phyloP scores from a whole-genome alignment of 2,888 invertebrate genomes.

The Ophion ventricosus region DNA sequence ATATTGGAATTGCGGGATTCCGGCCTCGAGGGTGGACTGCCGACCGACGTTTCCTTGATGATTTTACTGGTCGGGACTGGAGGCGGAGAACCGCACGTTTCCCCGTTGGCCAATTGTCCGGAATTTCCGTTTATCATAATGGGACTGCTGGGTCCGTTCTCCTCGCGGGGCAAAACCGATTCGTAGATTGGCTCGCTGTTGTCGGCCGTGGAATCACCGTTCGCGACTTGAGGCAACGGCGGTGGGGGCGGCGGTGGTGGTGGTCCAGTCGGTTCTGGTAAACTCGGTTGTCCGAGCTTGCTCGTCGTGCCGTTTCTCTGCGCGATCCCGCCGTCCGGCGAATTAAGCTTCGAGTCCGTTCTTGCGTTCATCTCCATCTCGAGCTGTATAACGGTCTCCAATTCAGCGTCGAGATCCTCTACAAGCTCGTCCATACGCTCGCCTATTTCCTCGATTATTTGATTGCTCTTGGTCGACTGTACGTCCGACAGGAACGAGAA shows the following conservation, averaged over 20 bases:
- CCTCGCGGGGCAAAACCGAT: conserved; percentile 90
- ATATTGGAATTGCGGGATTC: conserved; percentile 74
- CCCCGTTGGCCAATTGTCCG: conserved; percentile 74
- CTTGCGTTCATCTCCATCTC: conserved; percentile 83
- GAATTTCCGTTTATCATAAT: conserved; percentile 76
- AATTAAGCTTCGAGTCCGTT: conserved; percentile 70
- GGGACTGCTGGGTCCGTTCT: conserved; percentile 79
- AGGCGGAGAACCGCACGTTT: conserved; percentile 75
- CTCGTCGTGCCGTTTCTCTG: conserved; percentile 72
- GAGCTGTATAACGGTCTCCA: conserved; percentile 88
- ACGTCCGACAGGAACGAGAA: conserved; percentile 95
- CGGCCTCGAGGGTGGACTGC: conserved; percentile 76
- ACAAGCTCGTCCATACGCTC: conserved; percentile 93
- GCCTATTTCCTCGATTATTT: conserved; percentile 92
- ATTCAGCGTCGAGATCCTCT: conserved; percentile 91
- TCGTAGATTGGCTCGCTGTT: conserved; percentile 93
- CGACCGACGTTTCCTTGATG: conserved; percentile 74
- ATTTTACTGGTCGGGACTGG: conserved; percentile 76
- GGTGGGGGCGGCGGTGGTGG: conserved; percentile 89
- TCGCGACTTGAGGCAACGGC: conserved; percentile 79
- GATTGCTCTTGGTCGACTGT: conserved; percentile 86
- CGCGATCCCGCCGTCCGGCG: conserved; percentile 70
- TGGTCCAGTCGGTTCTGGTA: conserved; percentile 91
- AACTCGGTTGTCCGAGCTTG: conserved; percentile 85
- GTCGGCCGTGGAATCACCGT: conserved; percentile 71